These are phyloP conservation scores for Halcyon smyrnensis DNA, from an alignment of 2,797 vertebrate genomes.

Conservation along the genomic window DNA sequence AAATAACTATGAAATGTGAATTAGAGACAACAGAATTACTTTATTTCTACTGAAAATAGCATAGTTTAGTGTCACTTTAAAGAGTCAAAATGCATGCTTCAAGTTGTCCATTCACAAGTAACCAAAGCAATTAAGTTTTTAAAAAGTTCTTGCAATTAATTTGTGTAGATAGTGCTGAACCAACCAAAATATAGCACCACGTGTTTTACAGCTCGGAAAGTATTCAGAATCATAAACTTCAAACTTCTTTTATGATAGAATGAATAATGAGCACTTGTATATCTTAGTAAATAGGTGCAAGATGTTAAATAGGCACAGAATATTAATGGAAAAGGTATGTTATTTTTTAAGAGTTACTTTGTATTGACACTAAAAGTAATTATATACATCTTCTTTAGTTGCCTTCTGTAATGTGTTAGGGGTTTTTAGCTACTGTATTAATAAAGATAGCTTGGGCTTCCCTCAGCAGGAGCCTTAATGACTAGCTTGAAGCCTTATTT, in stretches of 20 bases:
- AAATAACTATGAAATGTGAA: not conserved
- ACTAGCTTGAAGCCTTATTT: slow-evolving; percentile 40
- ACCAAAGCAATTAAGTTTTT: not conserved
- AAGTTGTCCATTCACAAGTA: not conserved
- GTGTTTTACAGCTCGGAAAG: not conserved
- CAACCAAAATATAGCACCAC: not conserved
- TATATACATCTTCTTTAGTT: not conserved
- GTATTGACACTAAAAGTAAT: not conserved
- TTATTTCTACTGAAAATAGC: not conserved
- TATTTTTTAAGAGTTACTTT: not conserved
- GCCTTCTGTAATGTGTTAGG: not conserved
- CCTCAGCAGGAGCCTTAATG: slow-evolving; percentile 13
- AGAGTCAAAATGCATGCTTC: not conserved
- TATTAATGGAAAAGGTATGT: not conserved
- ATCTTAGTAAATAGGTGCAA: not conserved
- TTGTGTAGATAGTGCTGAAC: not conserved
- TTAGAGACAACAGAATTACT: not conserved
- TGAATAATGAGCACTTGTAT: not conserved
- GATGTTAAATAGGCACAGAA: not conserved
- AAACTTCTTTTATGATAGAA: not conserved
- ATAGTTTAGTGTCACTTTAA: not conserved
- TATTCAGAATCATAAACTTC: not conserved
- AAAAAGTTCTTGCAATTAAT: not conserved
- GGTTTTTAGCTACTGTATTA: not conserved
- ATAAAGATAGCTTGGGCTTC: not conserved